These are phyloP conservation scores for Synanceia verrucosa DNA, from an alignment of 2,797 vertebrate species.

Conservation along the genomic window DNA sequence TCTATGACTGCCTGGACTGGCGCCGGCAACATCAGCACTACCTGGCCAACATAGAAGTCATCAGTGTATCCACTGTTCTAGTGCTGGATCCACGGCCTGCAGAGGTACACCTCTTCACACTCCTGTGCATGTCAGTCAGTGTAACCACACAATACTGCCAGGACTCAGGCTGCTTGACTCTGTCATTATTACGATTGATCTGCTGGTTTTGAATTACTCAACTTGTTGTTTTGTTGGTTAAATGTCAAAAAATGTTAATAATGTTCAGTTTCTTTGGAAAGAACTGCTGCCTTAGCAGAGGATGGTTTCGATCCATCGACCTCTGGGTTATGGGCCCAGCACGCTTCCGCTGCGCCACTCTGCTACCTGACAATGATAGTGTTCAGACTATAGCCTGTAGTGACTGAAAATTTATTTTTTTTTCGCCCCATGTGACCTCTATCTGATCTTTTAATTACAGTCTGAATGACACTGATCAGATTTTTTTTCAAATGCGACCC, in stretches of 20 bases:
- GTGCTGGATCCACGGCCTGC: conserved; percentile 35
- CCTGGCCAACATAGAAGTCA: conserved; percentile 79
- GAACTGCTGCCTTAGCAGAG: neutral
- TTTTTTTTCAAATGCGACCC: too few species aligned
- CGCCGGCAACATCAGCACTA: conserved; percentile 89
- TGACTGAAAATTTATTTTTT: too few species aligned
- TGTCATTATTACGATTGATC: neutral
- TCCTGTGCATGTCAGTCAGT: neutral
- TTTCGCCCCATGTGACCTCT: too few species aligned
- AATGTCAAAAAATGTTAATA: neutral
- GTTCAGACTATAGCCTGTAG: too few species aligned
- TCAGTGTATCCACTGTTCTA: conserved; percentile 76
- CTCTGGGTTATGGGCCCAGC: conserved; percentile 1
- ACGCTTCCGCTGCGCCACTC: conserved; percentile 32
- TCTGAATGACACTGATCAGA: too few species aligned
- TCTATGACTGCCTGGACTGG: conserved; percentile 90
- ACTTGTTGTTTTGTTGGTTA: neutral
- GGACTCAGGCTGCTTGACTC: neutral
- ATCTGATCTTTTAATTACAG: too few species aligned
- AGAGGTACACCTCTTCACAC: conserved; percentile 56
- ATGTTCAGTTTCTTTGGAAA: neutral
- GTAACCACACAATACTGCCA: neutral
- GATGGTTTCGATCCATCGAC: too few species aligned
- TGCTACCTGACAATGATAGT: too few species aligned
- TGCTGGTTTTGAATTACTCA: neutral